These are phyloP conservation scores for Danio choprae DNA, from an alignment of 2,797 vertebrate genomes.

Conservation along the genomic window DNA sequence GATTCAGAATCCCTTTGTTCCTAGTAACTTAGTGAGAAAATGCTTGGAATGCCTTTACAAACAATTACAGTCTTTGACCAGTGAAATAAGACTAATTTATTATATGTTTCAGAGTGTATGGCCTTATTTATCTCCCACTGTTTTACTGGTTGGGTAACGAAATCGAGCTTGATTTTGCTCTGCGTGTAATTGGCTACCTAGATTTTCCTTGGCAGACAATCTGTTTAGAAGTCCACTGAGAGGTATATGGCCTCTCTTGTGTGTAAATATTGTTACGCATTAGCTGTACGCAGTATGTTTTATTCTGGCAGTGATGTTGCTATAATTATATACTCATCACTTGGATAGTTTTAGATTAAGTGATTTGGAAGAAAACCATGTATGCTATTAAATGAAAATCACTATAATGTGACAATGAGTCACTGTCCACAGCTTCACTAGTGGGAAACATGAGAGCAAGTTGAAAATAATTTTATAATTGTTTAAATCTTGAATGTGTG, in stretches of 20 bases:
- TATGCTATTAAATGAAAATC: slow-evolving; percentile 16
- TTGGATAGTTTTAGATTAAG: neutral
- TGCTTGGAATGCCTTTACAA: neutral
- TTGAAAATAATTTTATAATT: neutral
- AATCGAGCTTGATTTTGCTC: slow-evolving; percentile 42
- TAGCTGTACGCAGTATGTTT: slow-evolving; percentile 31
- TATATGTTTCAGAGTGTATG: slow-evolving; percentile 38
- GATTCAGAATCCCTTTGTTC: neutral
- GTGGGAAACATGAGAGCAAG: slow-evolving; percentile 4
- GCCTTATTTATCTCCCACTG: slow-evolving; percentile 36
- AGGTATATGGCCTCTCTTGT: slow-evolving; percentile 32
- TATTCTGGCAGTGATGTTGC: slow-evolving; percentile 43
- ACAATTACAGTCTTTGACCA: slow-evolving; percentile 34
- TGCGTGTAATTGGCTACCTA: slow-evolving; percentile 39
- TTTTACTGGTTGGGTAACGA: slow-evolving; percentile 51
- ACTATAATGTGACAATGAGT: slow-evolving; percentile 6
- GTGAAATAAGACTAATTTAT: slow-evolving; percentile 41
- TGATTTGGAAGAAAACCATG: slow-evolving; percentile 18
- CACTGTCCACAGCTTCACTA: neutral
- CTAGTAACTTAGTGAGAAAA: slow-evolving; percentile 2
- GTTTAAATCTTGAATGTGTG: neutral
- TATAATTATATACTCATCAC: slow-evolving; percentile 28
- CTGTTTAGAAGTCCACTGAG: slow-evolving; percentile 39
- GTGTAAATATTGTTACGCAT: slow-evolving; percentile 47
- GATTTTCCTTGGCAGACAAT: slow-evolving; percentile 40